phyloP scores from a whole-genome alignment of 2,113 vertebrate genomes.

The Osmerus mordax region DNA sequence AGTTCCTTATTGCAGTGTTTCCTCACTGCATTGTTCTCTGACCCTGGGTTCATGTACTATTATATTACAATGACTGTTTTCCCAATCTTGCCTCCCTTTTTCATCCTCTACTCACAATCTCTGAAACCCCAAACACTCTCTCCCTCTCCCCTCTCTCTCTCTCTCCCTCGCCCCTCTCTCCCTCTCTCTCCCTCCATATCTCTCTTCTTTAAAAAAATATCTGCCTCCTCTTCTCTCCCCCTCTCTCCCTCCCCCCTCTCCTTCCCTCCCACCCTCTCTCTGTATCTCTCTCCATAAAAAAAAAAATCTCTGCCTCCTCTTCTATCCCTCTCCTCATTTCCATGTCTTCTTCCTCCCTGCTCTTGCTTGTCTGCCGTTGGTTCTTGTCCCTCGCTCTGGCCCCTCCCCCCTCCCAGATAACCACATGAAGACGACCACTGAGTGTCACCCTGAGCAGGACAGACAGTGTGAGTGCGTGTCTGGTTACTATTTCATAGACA shows the following conservation, averaged over 20 bases:
- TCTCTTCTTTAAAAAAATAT: background rate
- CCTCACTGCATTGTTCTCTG: background rate
- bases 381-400: background rate
- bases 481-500: slow-evolving; percentile 48
- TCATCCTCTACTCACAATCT: background rate
- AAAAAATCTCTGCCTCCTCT: background rate
- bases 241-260: background rate
- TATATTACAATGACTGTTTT: background rate
- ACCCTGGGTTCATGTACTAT: background rate
- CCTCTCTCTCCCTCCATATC: background rate
- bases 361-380: background rate
- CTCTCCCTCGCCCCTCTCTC: background rate
- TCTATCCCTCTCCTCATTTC: background rate
- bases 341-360: background rate
- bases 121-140: background rate
- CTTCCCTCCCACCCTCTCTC: background rate
- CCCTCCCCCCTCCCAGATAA: slow-evolving; percentile 19
- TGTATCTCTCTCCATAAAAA: background rate
- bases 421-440: fast-evolving
- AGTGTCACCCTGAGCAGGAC: slow-evolving; percentile 41
- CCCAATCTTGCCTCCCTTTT: background rate
- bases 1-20: background rate
- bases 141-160: background rate
- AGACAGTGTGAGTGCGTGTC: slow-evolving; percentile 49
- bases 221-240: background rate